These are phyloP conservation scores for Sebastes trivittatus DNA, from an alignment of 2,797 vertebrate genomes.

Conservation along the genomic window DNA sequence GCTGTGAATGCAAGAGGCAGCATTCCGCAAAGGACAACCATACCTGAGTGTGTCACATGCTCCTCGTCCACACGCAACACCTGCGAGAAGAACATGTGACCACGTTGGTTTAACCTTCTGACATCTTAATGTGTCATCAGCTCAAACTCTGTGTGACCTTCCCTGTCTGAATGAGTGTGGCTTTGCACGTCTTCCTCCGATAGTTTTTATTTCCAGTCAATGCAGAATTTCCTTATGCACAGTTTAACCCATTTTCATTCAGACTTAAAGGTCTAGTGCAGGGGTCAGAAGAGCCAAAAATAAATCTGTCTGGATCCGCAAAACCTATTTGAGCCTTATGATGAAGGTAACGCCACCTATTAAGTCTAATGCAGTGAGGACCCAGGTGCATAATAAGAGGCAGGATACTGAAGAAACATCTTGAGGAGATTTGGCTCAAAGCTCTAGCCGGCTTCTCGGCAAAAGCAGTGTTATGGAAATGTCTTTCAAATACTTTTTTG, in stretches of 20 bases:
- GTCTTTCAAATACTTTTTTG: no score
- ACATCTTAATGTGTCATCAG: conserved; percentile 24
- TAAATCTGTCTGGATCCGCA: neutral
- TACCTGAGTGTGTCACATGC: conserved; percentile 35
- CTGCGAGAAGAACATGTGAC: neutral
- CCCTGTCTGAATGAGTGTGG: neutral
- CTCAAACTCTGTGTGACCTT: conserved; percentile 23
- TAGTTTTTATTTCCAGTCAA: neutral
- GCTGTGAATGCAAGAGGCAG: neutral
- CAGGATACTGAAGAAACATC: no score
- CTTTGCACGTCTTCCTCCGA: neutral
- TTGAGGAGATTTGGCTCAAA: no score
- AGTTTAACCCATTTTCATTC: neutral
- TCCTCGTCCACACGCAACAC: conserved; percentile 14
- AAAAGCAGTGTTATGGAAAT: no score
- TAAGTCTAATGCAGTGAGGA: neutral
- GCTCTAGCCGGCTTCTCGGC: no score
- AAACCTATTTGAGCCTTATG: neutral
- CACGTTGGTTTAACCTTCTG: neutral
- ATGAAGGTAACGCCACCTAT: neutral
- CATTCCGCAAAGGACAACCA: conserved; percentile 50
- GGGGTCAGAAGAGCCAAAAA: neutral
- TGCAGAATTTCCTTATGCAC: no score
- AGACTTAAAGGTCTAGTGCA: no score
- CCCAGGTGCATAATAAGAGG: no score